Conservation (phyloP, 2,113 vertebrate species). For the Burhinus oedicnemus region DNA sequence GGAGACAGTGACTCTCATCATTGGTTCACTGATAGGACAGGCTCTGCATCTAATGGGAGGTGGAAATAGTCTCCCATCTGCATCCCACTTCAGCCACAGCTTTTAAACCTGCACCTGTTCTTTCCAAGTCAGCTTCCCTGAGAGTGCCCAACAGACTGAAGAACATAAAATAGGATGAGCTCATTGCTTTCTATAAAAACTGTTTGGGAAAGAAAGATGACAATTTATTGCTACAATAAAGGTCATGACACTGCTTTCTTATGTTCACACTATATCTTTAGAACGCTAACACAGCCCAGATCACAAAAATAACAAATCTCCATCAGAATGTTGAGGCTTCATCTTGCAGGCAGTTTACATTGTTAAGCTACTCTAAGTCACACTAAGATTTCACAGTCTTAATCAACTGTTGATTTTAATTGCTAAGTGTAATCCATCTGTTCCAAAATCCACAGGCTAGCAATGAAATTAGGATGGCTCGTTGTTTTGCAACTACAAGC, state of each 20-base stretch:
- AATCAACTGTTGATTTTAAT: not conserved
- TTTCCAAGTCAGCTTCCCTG: not conserved
- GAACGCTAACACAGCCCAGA: not conserved
- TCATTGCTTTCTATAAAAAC: not conserved
- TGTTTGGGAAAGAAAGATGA: not conserved
- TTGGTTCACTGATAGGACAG: not conserved
- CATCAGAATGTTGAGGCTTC: not conserved
- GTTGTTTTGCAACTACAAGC: not conserved
- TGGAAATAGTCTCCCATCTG: not conserved
- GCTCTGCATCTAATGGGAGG: not conserved
- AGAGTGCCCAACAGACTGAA: not conserved
- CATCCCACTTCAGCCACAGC: not conserved
- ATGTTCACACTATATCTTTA: not conserved
- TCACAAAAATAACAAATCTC: not conserved
- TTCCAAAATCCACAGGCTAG: not conserved
- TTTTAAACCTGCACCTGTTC: not conserved
- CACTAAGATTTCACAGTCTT: not conserved
- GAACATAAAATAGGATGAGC: not conserved
- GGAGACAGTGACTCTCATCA: not conserved
- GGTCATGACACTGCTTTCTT: not conserved
- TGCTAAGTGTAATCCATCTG: not conserved
- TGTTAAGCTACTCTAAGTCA: not conserved
- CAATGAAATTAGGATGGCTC: not conserved
- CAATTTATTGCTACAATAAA: not conserved
- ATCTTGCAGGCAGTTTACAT: not conserved